Base-by-base conservation (phyloP, 92 coral and sea anemone genomes). In the Blastomussa wellsi region DNA sequence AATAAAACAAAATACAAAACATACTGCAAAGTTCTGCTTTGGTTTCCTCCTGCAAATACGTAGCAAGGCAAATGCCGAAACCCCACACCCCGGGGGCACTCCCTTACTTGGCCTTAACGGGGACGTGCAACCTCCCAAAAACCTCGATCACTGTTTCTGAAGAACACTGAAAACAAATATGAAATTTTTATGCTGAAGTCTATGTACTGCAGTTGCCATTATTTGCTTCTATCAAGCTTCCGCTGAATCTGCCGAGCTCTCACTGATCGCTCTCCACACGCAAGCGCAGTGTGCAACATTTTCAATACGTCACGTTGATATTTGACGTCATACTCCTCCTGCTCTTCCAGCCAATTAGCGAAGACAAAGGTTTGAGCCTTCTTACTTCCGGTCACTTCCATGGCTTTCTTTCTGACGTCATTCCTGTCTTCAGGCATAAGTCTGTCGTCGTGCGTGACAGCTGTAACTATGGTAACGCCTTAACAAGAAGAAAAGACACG, bases 391-490 rank as follows among this genome's bases (percentile, higher is more conserved):
- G 96, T 93, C 44, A 86, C 96, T 67, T 93, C 91, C 65, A 86
- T 90, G 47, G 94, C 89, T 71, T 88, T 86, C 7, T n/a, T 74
- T 31, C 67, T 60, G 70, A 81, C 88, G 14, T 88, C 91, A 9
- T 72, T 73, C 29, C 79, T 78, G 39, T 47, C 65, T 39, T 47
- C 36, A 28, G 59, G 22, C 7, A 48, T 38, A 68, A 93, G 36
- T 35, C 29, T 66, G 81, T 93, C 96, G 48, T 79, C 79, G 20
- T 82, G 93, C 11, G 96, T 91, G 76, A 93, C 77, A 49, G 83
- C 94, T 22, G 96, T 93, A 19, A 93, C 75, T 62, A 91, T 79
- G 79, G 92, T 91, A 80, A 93, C 87, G 33, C 91, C 96, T 93
- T 36, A 19, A 36, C 74, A 26, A 22, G 32, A 67, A 35, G 52